Conservation (phyloP, 2,888 invertebrate species). For the Periphyllus acericola region DNA sequence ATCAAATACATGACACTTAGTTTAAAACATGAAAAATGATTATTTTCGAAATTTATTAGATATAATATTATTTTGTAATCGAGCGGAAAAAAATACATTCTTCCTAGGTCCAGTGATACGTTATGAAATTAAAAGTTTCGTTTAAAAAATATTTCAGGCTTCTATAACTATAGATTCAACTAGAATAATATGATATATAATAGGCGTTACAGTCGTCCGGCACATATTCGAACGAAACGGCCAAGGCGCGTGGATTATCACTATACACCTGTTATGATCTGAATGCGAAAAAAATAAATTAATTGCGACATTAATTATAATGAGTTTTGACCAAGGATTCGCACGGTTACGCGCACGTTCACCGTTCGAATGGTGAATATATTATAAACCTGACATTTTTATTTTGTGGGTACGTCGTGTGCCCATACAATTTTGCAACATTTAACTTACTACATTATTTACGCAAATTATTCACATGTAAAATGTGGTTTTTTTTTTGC, state of each 20-base stretch:
- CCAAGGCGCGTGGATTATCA: background rate
- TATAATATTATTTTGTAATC: no score
- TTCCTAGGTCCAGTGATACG: no score
- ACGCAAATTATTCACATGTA: background rate
- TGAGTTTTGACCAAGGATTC: background rate
- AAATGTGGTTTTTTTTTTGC: background rate
- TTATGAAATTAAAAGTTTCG: no score
- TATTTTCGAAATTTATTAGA: no score
- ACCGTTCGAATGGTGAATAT: background rate
- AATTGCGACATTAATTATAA: background rate
- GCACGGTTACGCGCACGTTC: background rate
- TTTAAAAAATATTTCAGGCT: no score
- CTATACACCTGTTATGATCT: background rate
- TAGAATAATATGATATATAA: background rate
- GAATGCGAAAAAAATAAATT: background rate
- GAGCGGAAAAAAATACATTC: no score
- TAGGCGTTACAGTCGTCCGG: background rate
- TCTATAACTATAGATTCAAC: no score
- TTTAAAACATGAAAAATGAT: no score
- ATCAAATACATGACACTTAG: no score
- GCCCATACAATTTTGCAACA: background rate
- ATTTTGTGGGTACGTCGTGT: background rate
- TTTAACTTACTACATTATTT: background rate
- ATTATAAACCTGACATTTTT: background rate
- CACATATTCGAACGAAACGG: background rate